Evolutionary conservation across 2,888 invertebrate genomes (phyloP).

Genomic region (Epiblema foenella): DNA sequence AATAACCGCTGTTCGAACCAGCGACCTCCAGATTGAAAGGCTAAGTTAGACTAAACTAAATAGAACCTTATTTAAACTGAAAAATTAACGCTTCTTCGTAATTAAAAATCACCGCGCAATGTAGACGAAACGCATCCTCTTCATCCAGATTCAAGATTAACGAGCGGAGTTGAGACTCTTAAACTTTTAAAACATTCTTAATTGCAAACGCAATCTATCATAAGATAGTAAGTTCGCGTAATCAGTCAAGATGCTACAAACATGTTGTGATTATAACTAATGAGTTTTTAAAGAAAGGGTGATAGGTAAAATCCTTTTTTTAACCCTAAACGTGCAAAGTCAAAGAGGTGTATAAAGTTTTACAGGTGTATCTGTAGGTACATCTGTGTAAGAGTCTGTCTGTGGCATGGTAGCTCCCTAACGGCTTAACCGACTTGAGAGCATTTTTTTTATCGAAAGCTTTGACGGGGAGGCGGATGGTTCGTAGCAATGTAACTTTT

Average conservation of each 20-base stretch:
- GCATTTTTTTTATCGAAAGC: too few species aligned
- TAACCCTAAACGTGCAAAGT: not conserved
- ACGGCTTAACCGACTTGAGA: too few species aligned
- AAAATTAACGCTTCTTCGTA: too few species aligned
- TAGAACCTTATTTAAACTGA: too few species aligned
- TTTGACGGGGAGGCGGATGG: too few species aligned
- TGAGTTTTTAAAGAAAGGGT: not conserved
- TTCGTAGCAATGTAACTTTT: too few species aligned
- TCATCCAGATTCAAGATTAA: conserved; percentile 21
- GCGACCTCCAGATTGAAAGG: too few species aligned
- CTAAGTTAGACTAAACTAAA: too few species aligned
- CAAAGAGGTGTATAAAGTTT: not conserved
- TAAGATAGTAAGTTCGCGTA: conserved; percentile 18
- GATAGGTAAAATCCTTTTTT: not conserved
- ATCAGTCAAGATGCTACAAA: conserved; percentile 16
- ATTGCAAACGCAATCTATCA: conserved; percentile 27
- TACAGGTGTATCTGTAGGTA: too few species aligned
- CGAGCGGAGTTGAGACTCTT: conserved; percentile 8
- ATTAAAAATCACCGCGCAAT: not conserved
- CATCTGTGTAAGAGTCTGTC: too few species aligned
- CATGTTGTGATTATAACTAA: conserved; percentile 1
- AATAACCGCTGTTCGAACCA: too few species aligned
- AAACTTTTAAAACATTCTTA: conserved; percentile 26
- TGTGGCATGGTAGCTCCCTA: too few species aligned
- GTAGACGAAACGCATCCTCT: conserved; percentile 4